Evolutionary conservation across 2,888 invertebrate species (phyloP).

Genomic region (Luperina nickerlii): DNA sequence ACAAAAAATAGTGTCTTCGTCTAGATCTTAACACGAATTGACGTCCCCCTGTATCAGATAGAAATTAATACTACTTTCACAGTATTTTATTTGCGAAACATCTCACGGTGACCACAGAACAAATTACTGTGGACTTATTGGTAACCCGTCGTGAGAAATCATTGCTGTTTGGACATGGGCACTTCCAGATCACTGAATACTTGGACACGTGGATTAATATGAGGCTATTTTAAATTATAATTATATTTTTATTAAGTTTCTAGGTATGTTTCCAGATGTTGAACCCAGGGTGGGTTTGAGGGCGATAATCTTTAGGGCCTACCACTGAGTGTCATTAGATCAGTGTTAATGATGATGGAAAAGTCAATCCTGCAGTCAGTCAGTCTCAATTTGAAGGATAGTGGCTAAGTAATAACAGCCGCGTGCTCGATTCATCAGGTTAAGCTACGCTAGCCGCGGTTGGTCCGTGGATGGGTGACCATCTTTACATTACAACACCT

Average conservation of each 20-base stretch:
- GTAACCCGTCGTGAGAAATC: conserved; percentile 61
- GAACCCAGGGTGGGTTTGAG: background rate
- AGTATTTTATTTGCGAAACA: conserved; percentile 52
- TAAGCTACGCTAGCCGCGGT: too few relatives aligned
- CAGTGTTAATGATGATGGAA: background rate
- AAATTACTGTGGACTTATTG: conserved; percentile 65
- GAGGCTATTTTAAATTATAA: conserved; percentile 15
- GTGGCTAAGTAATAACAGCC: too few relatives aligned
- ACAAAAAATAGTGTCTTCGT: background rate
- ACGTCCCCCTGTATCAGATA: conserved; percentile 22
- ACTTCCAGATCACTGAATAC: conserved; percentile 53
- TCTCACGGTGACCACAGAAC: conserved; percentile 62
- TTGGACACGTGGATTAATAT: conserved; percentile 28
- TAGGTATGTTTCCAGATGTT: background rate
- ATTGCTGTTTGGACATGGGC: conserved; percentile 44
- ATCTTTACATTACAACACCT: too few relatives aligned
- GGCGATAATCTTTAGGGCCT: background rate
- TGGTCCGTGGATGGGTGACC: too few relatives aligned
- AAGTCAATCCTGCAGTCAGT: background rate
- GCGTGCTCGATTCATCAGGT: too few relatives aligned
- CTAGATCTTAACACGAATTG: conserved; percentile 16
- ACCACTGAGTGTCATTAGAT: too few relatives aligned
- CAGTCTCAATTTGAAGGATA: too few relatives aligned
- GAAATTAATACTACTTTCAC: conserved; percentile 37
- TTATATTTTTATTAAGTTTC: background rate